Base-by-base conservation (phyloP, 2,797 vertebrate genomes). In the Sebastes reedi region DNA sequence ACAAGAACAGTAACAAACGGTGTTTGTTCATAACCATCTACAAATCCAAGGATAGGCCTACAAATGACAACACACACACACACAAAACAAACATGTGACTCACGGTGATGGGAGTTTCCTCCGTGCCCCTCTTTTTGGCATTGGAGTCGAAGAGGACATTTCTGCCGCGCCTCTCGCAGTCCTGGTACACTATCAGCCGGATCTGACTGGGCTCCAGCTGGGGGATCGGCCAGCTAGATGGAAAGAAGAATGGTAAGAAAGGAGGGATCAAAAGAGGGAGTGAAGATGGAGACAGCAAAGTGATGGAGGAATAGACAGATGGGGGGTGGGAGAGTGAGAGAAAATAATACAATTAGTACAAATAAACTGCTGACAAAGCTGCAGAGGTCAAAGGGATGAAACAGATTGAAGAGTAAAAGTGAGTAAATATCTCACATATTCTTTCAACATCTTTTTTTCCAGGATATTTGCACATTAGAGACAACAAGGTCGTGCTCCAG, bases 71-170 rank as follows among this genome's bases (percentile, higher is more conserved):
- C 56, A 39, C 52, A 36, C 22, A 56, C 22, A 56, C 9, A 66
- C 12, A 60, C 5, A 56, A 6, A 56, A 36, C 6, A 77, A 8
- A 65, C 65, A 75, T 29, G 67, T 25, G 54, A 93, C 98, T 98
- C 92, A 99, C 98, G 16, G 97, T 96, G 83, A 96, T 94, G 0
- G 97, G 96, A 72, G 95, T 92, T 69, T 99, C 98, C 84, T 99
- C 98, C 2, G 95, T 92, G 84, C 89, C 89, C 94, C 93, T 98
- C 86, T 97, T 99, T 84, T 98, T 98, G 91, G 97, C 92, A 11
- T 95, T 98, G 76, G 99, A 99, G 93, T 99, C 99, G 73, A 99
- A 99, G 42, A 99, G 97, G 91, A 99, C 97, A 95, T 99, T 99
- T 89, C 98, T 95, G 36, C 99, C 99, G 8, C 99, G 96, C 81